Percentiles rank a stretch among this genome's conserved stretches.
phyloP scores from a whole-genome alignment of 2,888 invertebrate species.

The Oligia latruncula region DNA sequence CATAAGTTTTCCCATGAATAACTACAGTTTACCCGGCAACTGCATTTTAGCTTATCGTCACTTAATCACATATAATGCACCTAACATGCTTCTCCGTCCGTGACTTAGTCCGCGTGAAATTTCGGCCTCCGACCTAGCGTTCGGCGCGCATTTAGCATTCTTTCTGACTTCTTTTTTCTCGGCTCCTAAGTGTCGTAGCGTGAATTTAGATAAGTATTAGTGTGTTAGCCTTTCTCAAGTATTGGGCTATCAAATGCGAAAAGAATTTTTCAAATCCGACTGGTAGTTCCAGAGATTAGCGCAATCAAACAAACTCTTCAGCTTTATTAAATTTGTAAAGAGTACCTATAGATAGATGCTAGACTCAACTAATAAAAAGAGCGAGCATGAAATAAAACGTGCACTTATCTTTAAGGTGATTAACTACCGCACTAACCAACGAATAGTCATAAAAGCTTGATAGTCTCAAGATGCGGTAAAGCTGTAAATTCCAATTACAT shows the following conservation, averaged over 20 bases:
- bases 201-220: background rate
- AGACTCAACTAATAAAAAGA: background rate
- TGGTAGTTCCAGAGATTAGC: background rate
- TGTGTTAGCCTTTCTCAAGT: too few species aligned
- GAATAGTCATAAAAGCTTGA: constrained; percentile 31
- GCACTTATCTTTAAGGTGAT: constrained; percentile 16
- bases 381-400: constrained; percentile 21
- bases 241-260: background rate
- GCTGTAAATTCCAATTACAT: constrained; percentile 23
- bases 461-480: constrained; percentile 27
- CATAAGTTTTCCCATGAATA: background rate
- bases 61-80: background rate
- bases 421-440: constrained; percentile 16
- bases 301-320: background rate
- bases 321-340: background rate
- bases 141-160: too few species aligned
- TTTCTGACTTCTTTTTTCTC: too few species aligned
- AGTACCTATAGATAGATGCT: background rate
- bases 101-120: too few species aligned
- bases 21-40: background rate
- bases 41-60: background rate
- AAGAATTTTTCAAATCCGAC: background rate
- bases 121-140: too few species aligned
- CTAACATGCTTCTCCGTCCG: too few species aligned
- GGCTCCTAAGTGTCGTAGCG: background rate